phyloP scores from a whole-genome alignment of 2,888 invertebrate species.

The Callimorpha dominula region DNA sequence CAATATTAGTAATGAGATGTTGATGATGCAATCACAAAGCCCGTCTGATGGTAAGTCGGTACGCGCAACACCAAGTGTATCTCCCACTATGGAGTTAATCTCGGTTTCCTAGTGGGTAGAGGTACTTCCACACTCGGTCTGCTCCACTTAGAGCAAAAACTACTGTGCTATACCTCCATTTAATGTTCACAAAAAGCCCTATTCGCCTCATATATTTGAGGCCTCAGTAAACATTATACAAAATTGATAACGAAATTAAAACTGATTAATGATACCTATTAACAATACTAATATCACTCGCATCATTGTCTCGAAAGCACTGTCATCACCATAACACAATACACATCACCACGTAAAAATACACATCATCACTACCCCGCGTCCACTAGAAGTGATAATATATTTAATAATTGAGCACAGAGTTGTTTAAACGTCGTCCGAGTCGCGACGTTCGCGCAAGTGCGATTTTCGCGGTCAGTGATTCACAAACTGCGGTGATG shows the following conservation, averaged over 20 bases:
- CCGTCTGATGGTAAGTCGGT: no score
- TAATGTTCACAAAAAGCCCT: not conserved
- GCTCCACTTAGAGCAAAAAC: no score
- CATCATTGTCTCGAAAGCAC: slow-evolving; percentile 21
- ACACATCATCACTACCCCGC: slow-evolving; percentile 15
- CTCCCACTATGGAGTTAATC: no score
- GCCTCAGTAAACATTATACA: not conserved
- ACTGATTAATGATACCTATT: slow-evolving; percentile 37
- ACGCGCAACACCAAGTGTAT: no score
- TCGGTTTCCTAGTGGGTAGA: no score
- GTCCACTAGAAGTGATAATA: slow-evolving; percentile 4
- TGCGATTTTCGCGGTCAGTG: slow-evolving; percentile 55
- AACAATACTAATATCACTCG: slow-evolving; percentile 33
- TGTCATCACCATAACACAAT: slow-evolving; percentile 24
- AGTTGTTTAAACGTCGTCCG: not conserved
- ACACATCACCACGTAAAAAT: not conserved
- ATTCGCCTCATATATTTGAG: not conserved
- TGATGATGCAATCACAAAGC: no score
- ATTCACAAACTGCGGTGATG: slow-evolving; percentile 63
- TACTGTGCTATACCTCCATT: no score
- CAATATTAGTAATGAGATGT: no score
- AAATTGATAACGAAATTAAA: slow-evolving; percentile 10
- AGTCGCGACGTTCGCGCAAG: slow-evolving; percentile 23
- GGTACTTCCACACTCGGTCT: no score
- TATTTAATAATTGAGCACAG: not conserved